These are phyloP conservation scores for Cyphomyrus discorhynchus DNA, from an alignment of 2,113 vertebrate genomes.

Conservation along the genomic window DNA sequence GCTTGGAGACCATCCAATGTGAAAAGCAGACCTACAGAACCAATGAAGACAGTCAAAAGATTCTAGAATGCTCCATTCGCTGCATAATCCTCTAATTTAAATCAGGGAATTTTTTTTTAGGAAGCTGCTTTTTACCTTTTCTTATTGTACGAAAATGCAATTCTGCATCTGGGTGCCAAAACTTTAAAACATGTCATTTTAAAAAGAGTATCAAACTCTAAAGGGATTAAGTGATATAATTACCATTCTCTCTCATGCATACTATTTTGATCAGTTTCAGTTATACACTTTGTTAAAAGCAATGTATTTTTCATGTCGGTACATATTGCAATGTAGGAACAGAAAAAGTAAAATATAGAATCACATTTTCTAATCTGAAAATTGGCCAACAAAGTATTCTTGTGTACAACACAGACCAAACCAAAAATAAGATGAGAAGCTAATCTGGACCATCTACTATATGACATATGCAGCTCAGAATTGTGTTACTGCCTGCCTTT, in stretches of 20 bases:
- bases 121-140: not conserved
- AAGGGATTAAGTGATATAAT: not conserved
- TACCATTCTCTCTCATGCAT: not conserved
- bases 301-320: not conserved
- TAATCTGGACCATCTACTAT: not conserved
- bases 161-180: not conserved
- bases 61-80: conserved; percentile 1
- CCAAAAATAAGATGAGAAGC: not conserved
- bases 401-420: not conserved
- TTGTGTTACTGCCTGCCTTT: not conserved
- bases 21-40: conserved; percentile 9
- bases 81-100: not conserved
- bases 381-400: not conserved
- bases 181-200: not conserved
- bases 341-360: not conserved
- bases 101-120: not conserved
- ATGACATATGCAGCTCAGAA: not conserved
- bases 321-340: not conserved
- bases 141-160: not conserved
- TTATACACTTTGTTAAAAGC: not conserved
- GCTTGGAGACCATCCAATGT: conserved; percentile 36
- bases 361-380: not conserved
- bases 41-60: not conserved
- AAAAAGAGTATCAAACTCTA: not conserved
- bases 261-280: not conserved